phyloP scores from a whole-genome alignment of 2,797 vertebrate species.

The Anabacerthia variegaticeps region DNA sequence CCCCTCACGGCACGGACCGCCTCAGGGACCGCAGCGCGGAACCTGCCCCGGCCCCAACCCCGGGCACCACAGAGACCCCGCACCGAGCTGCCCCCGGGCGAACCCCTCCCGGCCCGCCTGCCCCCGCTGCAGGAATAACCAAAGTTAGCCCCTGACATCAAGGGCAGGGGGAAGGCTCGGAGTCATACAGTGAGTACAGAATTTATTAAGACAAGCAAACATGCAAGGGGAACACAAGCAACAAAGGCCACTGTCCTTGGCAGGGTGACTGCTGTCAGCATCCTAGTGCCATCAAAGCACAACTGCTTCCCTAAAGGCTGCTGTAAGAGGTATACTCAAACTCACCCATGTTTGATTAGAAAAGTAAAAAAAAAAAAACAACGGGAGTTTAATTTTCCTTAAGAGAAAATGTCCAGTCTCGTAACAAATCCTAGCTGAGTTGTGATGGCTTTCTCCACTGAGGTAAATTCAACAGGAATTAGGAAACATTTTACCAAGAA shows the following conservation, averaged over 20 bases:
- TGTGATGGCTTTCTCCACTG: background rate
- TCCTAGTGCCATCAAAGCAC: background rate
- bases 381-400: background rate
- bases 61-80: too few relatives aligned
- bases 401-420: background rate
- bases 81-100: too few relatives aligned
- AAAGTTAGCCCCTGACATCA: too few relatives aligned
- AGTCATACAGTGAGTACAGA: background rate
- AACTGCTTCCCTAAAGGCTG: background rate
- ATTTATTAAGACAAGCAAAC: slow-evolving; percentile 32
- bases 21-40: too few relatives aligned
- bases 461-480: background rate
- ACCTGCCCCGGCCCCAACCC: too few relatives aligned
- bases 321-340: background rate
- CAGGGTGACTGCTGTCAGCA: background rate
- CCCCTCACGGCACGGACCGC: too few relatives aligned
- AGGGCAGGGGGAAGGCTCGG: rapidly evolving
- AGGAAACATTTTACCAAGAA: background rate
- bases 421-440: background rate
- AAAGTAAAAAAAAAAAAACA: background rate
- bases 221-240: background rate
- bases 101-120: too few relatives aligned
- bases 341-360: background rate
- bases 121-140: too few relatives aligned
- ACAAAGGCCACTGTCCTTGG: background rate